These are phyloP conservation scores for Phymastichus coffea DNA, from an alignment of 1,140 invertebrate genomes.

Conservation along the genomic window DNA sequence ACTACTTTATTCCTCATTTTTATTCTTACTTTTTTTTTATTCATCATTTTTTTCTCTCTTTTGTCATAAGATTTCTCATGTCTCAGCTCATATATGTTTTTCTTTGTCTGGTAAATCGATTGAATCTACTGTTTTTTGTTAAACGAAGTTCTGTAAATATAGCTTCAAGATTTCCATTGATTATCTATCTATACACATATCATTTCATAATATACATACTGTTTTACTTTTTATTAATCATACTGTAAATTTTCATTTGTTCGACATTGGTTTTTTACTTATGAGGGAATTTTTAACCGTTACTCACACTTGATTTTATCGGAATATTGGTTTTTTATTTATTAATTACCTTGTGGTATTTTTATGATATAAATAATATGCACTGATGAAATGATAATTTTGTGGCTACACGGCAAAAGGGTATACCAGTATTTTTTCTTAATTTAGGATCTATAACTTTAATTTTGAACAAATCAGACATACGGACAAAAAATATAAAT, in stretches of 20 bases:
- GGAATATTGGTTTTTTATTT: too few relatives aligned
- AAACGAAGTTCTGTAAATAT: conserved; percentile 21
- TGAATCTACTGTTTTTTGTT: neutral
- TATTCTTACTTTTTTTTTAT: conserved; percentile 13
- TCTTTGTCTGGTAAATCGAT: conserved; percentile 9
- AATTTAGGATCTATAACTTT: too few relatives aligned
- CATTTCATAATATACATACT: conserved; percentile 4
- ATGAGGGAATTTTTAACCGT: too few relatives aligned
- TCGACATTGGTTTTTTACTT: neutral
- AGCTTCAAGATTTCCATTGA: conserved; percentile 13
- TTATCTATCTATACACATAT: conserved; percentile 18
- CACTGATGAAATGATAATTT: conserved; percentile 6
- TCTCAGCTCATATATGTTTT: conserved; percentile 13
- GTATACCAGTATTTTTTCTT: too few relatives aligned
- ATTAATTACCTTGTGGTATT: too few relatives aligned
- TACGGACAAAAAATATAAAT: too few relatives aligned
- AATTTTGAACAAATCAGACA: too few relatives aligned
- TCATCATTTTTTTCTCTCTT: too few relatives aligned
- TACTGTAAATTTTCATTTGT: neutral
- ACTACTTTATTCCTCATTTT: conserved; percentile 17
- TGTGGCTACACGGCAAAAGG: too few relatives aligned
- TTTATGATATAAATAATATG: conserved; percentile 11
- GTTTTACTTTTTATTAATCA: neutral
- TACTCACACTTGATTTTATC: too few relatives aligned
- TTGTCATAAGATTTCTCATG: too few relatives aligned